Conservation (phyloP, 2,888 invertebrate genomes). For the Pristionchus arcanus region DNA sequence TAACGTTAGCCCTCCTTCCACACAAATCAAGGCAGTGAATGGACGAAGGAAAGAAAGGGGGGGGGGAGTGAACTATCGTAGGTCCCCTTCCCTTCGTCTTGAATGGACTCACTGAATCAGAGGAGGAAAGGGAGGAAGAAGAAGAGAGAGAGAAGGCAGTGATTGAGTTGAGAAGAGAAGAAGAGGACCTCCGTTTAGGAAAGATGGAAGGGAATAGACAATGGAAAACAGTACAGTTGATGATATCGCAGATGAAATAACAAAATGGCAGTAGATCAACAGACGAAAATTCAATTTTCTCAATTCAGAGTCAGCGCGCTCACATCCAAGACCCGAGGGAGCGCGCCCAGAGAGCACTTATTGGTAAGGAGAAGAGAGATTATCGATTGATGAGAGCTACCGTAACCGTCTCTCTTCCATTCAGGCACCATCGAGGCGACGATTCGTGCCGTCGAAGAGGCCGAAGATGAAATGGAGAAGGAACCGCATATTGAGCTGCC, state of each 20-base stretch:
- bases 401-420: background rate
- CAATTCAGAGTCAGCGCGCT: slow-evolving; percentile 86
- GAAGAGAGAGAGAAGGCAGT: background rate
- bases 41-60: background rate
- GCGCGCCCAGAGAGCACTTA: slow-evolving; percentile 93
- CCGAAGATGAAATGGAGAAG: slow-evolving; percentile 84
- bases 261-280: background rate
- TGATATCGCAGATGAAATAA: slow-evolving; percentile 82
- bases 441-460: slow-evolving; percentile 90
- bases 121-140: slow-evolving; percentile 11
- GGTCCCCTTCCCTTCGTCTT: background rate
- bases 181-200: background rate
- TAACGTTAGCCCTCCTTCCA: background rate
- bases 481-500: slow-evolving; percentile 77
- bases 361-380: slow-evolving; percentile 79
- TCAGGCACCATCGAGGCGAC: slow-evolving; percentile 91
- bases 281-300: slow-evolving; percentile 39
- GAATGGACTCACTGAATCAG: background rate
- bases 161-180: slow-evolving; percentile 36
- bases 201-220: background rate
- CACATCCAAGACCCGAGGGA: slow-evolving; percentile 90
- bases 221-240: slow-evolving; percentile 78
- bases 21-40: background rate
- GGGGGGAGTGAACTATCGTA: background rate
- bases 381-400: slow-evolving; percentile 11